Evolutionary conservation across 2,113 vertebrate genomes (phyloP).

Genomic region (Castor canadensis): DNA sequence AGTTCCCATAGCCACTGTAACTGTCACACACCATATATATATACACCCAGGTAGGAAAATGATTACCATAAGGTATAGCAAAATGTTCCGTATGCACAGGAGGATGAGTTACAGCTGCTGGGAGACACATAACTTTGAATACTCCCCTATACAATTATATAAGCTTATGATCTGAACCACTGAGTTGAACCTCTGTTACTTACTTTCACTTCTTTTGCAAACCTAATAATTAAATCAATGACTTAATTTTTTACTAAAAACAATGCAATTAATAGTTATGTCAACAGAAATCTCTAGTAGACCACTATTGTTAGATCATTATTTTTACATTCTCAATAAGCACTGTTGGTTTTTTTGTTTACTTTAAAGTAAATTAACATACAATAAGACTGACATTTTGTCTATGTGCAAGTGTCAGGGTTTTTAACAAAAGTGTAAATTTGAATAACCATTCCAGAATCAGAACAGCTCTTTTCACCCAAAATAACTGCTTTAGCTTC

Average conservation of each 20-base stretch:
- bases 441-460: not conserved
- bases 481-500: fast-evolving
- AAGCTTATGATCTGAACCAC: too few relatives aligned
- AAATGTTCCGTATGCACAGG: constrained; percentile 49
- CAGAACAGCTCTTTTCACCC: not conserved
- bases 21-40: constrained; percentile 74
- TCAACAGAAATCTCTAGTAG: not conserved
- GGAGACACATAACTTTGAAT: constrained; percentile 76
- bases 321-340: not conserved
- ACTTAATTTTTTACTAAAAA: not conserved
- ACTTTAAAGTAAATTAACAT: not conserved
- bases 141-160: constrained; percentile 8
- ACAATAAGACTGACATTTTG: not conserved
- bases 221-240: not conserved
- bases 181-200: not conserved
- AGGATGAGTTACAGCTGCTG: constrained; percentile 65
- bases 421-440: not conserved
- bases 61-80: constrained; percentile 73
- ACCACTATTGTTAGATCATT: not conserved
- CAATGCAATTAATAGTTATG: not conserved
- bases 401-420: not conserved
- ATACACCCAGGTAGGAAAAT: constrained; percentile 69
- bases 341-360: not conserved
- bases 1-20: constrained; percentile 78
- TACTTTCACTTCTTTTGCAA: constrained; percentile 14